These are phyloP conservation scores for Fissipunctia ypsillon DNA, from an alignment of 2,888 invertebrate genomes.

Conservation along the genomic window DNA sequence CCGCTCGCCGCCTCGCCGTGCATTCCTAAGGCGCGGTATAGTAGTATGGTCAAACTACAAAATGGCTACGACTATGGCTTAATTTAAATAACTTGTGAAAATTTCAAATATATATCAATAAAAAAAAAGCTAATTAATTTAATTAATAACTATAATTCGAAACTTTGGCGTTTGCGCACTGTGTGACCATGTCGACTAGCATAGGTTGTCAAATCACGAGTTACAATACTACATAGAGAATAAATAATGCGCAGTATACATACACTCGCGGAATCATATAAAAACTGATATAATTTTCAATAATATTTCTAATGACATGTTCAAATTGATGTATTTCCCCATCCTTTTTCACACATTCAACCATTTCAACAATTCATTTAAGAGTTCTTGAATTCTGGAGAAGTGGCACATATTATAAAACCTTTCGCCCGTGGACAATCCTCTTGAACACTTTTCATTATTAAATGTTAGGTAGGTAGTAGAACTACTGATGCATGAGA, in stretches of 20 bases:
- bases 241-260: constrained; percentile 60
- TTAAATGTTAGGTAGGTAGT: constrained; percentile 9
- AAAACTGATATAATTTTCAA: constrained; percentile 37
- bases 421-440: constrained; percentile 22
- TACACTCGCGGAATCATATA: constrained; percentile 39
- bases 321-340: constrained; percentile 31
- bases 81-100: not conserved
- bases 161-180: constrained; percentile 71
- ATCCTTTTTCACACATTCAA: not conserved
- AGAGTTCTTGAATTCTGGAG: constrained; percentile 21
- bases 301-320: constrained; percentile 57
- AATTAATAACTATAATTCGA: constrained; percentile 49
- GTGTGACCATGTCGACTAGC: constrained; percentile 77
- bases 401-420: constrained; percentile 30
- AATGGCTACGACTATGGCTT: constrained; percentile 10
- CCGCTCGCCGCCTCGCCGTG: too few relatives aligned
- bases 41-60: too few relatives aligned
- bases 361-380: not conserved
- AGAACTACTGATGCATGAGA: constrained; percentile 13
- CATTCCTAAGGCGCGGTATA: too few relatives aligned
- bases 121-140: constrained; percentile 21
- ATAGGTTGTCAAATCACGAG: constrained; percentile 63
- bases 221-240: constrained; percentile 58
- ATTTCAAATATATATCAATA: constrained; percentile 24
- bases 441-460: constrained; percentile 11